Percentiles rank a stretch among this genome's conserved stretches.
Conservation (phyloP, 2,888 invertebrate species). For the Dinocampus coccinellae region DNA sequence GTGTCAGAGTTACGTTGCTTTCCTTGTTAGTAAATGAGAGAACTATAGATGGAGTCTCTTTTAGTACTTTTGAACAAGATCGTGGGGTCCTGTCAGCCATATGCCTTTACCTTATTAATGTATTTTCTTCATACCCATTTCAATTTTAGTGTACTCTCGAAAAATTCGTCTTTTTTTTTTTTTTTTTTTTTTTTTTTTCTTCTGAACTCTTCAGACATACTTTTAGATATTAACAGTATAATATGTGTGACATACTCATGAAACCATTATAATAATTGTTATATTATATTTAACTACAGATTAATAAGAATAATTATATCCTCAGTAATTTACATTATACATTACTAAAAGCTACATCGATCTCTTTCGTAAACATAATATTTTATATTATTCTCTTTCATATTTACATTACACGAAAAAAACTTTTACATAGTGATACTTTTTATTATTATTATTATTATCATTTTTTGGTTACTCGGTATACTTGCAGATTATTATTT, state of each 20-base stretch:
- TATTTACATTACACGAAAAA: no score
- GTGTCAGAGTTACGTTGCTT: constrained; percentile 37
- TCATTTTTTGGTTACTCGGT: constrained; percentile 23
- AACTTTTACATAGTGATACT: no score
- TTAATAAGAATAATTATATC: not conserved
- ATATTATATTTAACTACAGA: no score
- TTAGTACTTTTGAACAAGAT: not conserved
- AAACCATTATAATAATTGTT: no score
- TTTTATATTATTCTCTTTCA: no score
- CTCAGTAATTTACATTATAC: not conserved
- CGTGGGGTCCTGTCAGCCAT: constrained; percentile 49
- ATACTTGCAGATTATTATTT: not conserved
- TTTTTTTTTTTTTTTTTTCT: no score
- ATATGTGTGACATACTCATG: no score
- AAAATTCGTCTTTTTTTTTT: constrained; percentile 1
- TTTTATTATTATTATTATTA: no score
- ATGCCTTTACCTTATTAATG: constrained; percentile 47
- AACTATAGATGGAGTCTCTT: not conserved
- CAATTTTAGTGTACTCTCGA: not conserved
- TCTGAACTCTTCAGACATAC: no score
- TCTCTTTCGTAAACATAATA: no score
- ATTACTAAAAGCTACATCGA: not conserved
- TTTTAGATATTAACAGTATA: no score
- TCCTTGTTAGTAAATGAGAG: constrained; percentile 4
- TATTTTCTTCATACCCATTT: not conserved